These are phyloP conservation scores for Strongylocentrotus purpuratus DNA, from an alignment of 35 echinoderm and acorn worm species.

Conservation along the genomic window DNA sequence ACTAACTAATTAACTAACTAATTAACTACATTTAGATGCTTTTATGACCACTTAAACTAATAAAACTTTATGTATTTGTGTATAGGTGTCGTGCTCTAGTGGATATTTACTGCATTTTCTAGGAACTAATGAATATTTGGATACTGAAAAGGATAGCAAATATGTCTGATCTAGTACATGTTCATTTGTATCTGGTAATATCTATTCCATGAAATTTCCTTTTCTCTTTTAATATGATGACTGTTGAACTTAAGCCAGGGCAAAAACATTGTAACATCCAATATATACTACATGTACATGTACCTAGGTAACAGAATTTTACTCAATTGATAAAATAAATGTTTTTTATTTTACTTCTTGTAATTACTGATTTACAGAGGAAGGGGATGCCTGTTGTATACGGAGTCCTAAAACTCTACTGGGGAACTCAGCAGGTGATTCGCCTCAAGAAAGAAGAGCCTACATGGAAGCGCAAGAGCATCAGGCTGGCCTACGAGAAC, in stretches of 20 bases:
- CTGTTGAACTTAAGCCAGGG: too few species aligned
- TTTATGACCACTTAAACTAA: background rate
- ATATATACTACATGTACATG: too few species aligned
- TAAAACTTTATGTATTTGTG: too few species aligned
- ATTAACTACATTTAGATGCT: background rate
- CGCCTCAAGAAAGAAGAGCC: conserved; percentile 83
- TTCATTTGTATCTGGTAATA: too few species aligned
- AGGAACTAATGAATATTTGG: background rate
- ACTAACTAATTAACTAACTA: too few species aligned
- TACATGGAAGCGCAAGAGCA: conserved; percentile 83
- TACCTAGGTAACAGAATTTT: too few species aligned
- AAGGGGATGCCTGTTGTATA: conserved; percentile 56
- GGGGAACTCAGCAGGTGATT: conserved; percentile 89
- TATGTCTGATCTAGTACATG: too few species aligned
- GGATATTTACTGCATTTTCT: background rate
- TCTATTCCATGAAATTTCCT: too few species aligned
- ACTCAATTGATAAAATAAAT: too few species aligned
- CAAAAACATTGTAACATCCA: too few species aligned
- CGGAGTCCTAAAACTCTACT: conserved; percentile 82
- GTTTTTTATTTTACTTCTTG: background rate
- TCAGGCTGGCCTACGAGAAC: conserved; percentile 59
- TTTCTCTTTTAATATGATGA: too few species aligned
- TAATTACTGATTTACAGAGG: conserved; percentile 1
- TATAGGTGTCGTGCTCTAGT: background rate
- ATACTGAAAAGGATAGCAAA: too few species aligned